Base-by-base conservation (phyloP, 2,888 invertebrate species). In the Caenorhabditis macrosperma region DNA sequence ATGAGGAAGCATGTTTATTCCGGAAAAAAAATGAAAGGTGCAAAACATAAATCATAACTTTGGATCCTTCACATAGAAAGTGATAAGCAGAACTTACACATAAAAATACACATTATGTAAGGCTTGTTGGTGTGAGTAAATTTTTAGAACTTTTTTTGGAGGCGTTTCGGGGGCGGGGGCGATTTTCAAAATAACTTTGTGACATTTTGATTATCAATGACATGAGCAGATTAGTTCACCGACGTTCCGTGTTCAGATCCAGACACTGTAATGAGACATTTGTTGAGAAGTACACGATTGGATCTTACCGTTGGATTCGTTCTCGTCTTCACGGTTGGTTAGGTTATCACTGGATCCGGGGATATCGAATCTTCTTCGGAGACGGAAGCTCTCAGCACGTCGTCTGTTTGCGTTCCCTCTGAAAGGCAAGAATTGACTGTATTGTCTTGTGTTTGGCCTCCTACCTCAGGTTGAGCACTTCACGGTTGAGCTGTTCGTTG, bases 321-420 rank as follows among this genome's bases (percentile, higher is more conserved):
- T 67, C 54, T 84, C 84, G n/a, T 76, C 83, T 55, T 84, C 84
- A 22, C 76, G 72, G n/a, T n/a, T n/a, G 26, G 81, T 72, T 26
- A 84, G 72, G 33, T 84, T 84, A 41, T 84, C 84, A 33, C 64
- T 84, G 22, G 84, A 84, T 30, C 84, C 84, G 28, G 84, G 82
- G 12, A 81, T 67, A 46, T 81, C 78, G 57, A 77, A 82, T 10
- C 77, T 60, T 46, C 78, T 57, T 28, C 84, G 64, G 17, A 84
- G 67, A 10, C 84, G 78, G 52, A 81, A 60, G 57, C 74, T 80
- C 22, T 84, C 84, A 38, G 81, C 64, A 17, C 81, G 71, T 15
- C 81, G 38, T 28, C 84, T 66, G 57, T 75, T 79, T 4, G 79
- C 80, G 17, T 78, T 82, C 48, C 84, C 84, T 61, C 84, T 82